Evolutionary conservation across 2,888 invertebrate species (phyloP).

Genomic region (Idaea aversata): DNA sequence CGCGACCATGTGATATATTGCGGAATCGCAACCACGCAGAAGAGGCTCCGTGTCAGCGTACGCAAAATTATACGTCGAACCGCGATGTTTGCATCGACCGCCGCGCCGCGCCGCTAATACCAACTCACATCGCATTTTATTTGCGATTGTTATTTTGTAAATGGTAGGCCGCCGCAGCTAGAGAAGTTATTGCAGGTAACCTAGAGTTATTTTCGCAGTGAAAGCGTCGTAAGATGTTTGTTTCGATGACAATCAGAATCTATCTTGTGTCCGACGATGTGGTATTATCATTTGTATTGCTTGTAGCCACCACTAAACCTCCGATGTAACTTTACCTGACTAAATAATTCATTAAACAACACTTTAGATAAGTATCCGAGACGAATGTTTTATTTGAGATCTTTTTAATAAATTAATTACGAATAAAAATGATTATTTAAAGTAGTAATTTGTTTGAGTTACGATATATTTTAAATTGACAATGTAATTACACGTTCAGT

Average conservation of each 20-base stretch:
- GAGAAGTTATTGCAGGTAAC: slow-evolving; percentile 60
- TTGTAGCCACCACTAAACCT: slow-evolving; percentile 46
- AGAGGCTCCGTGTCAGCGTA: slow-evolving; percentile 66
- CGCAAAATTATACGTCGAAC: slow-evolving; percentile 71
- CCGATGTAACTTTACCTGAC: slow-evolving; percentile 45
- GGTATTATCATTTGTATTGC: slow-evolving; percentile 64
- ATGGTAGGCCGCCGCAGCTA: slow-evolving; percentile 66
- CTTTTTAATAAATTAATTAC: neutral
- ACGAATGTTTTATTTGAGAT: slow-evolving; percentile 12
- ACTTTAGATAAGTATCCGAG: slow-evolving; percentile 32
- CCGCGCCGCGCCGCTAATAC: slow-evolving; percentile 49
- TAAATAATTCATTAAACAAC: slow-evolving; percentile 50
- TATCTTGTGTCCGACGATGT: slow-evolving; percentile 58
- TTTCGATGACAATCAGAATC: slow-evolving; percentile 71
- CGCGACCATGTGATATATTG: slow-evolving; percentile 75
- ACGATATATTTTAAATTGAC: neutral
- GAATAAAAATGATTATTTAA: neutral
- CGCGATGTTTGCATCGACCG: slow-evolving; percentile 53
- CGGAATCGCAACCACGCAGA: slow-evolving; percentile 54
- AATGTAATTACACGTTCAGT: neutral
- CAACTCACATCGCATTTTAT: slow-evolving; percentile 55
- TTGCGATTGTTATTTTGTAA: slow-evolving; percentile 71
- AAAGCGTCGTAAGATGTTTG: slow-evolving; percentile 57
- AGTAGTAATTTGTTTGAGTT: neutral
- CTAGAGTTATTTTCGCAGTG: slow-evolving; percentile 57